Percentiles rank a stretch among this genome's conserved stretches.
Evolutionary conservation across 1,140 invertebrate species (phyloP).

Genomic region (Zaprionus kolodkinae): DNA sequence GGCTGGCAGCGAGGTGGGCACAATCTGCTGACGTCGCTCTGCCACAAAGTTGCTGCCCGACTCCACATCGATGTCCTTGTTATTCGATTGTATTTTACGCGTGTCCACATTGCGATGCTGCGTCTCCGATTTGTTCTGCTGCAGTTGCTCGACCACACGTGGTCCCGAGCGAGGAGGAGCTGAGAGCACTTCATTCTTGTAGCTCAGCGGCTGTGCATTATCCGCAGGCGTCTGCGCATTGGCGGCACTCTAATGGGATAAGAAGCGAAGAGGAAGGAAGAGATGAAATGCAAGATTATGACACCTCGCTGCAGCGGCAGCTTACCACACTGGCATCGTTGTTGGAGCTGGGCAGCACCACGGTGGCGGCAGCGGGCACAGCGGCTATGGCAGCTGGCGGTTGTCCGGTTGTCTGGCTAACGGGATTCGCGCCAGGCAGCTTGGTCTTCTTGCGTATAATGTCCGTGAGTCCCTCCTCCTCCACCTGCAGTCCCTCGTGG

Average conservation of each 20-base stretch:
- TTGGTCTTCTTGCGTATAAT: conserved; percentile 88
- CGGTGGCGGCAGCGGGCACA: conserved; percentile 12
- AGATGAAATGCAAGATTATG: not conserved
- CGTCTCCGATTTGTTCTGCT: conserved; percentile 54
- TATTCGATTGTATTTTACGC: conserved; percentile 83
- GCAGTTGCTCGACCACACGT: not conserved
- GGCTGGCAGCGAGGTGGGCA: conserved; percentile 78
- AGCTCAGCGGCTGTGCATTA: conserved; percentile 59
- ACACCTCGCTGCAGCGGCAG: not conserved
- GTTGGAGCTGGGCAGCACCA: conserved; percentile 55
- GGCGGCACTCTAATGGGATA: conserved; percentile 53
- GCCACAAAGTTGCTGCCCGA: conserved; percentile 82
- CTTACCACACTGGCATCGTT: conserved; percentile 63
- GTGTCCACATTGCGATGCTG: conserved; percentile 76
- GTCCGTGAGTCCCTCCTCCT: conserved; percentile 91
- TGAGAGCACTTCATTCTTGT: conserved; percentile 72
- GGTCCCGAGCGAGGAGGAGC: not conserved
- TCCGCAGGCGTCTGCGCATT: conserved; percentile 46
- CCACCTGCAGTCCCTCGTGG: conserved; percentile 91
- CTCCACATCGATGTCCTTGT: conserved; percentile 83
- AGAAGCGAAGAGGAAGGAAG: not conserved
- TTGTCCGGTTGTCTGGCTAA: conserved; percentile 58
- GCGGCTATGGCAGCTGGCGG: conserved; percentile 73
- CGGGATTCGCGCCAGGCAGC: conserved; percentile 83
- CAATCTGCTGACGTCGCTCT: conserved; percentile 63